phyloP scores from a whole-genome alignment of 2,888 invertebrate genomes.

The Nysson spinosus region DNA sequence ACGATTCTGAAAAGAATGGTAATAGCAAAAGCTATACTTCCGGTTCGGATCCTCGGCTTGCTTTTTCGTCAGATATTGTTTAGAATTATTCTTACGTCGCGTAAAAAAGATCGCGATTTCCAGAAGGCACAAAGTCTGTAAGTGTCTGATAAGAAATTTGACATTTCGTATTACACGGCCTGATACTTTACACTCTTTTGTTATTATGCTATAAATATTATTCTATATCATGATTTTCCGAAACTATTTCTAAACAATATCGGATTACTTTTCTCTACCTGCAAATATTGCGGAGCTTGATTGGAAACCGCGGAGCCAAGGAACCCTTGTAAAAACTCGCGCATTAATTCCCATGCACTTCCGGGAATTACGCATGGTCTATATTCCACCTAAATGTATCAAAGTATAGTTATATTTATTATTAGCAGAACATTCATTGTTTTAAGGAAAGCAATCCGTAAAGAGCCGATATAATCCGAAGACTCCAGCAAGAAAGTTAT shows the following conservation, averaged over 20 bases:
- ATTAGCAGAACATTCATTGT: not conserved
- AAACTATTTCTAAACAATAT: too few species aligned
- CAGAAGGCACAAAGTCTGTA: too few species aligned
- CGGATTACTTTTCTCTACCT: too few species aligned
- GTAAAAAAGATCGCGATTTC: too few species aligned
- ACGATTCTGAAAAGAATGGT: conserved; percentile 78
- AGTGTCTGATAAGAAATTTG: not conserved
- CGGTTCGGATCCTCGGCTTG: not conserved
- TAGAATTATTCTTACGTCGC: too few species aligned
- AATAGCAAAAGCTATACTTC: not conserved
- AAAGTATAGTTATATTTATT: too few species aligned
- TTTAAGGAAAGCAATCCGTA: too few species aligned
- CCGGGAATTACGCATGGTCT: conserved; percentile 92
- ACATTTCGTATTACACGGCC: not conserved
- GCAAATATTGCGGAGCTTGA: conserved; percentile 86
- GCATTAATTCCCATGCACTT: conserved; percentile 93
- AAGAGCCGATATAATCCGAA: too few species aligned
- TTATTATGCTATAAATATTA: too few species aligned
- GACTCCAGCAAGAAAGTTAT: too few species aligned
- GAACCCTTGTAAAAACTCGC: conserved; percentile 94
- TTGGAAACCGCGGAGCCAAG: conserved; percentile 87
- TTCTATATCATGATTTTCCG: too few species aligned
- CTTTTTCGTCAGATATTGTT: not conserved
- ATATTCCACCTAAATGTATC: conserved; percentile 86
- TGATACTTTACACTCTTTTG: not conserved